Evolutionary conservation across 2,888 invertebrate species (phyloP).

Genomic region (Mythimna impura): DNA sequence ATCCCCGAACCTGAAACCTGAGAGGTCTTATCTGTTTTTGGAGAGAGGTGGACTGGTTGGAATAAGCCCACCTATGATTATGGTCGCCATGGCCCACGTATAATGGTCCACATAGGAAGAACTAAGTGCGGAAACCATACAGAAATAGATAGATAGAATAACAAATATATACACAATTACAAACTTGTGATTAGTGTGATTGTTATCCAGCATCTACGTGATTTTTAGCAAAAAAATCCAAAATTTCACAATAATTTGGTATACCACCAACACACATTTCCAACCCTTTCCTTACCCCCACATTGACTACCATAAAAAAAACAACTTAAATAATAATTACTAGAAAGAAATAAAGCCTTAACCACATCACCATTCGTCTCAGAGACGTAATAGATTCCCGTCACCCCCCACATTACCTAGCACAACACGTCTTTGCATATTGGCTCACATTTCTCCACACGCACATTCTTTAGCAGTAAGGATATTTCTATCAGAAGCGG

Average conservation of each 20-base stretch:
- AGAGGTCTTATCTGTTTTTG: no score
- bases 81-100: no score
- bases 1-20: no score
- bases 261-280: background rate
- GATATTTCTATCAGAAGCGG: slow-evolving; percentile 87
- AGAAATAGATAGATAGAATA: no score
- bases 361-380: background rate
- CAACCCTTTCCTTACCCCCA: background rate
- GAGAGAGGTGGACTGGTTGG: no score
- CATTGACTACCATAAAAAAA: background rate
- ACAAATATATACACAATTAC: no score
- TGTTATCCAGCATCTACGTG: no score
- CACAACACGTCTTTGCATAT: slow-evolving; percentile 73
- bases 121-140: no score
- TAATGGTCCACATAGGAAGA: no score
- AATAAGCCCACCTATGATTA: no score
- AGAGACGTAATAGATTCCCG: slow-evolving; percentile 20
- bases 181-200: no score
- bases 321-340: background rate
- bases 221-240: no score
- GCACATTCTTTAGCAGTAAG: slow-evolving; percentile 84
- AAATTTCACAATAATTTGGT: background rate
- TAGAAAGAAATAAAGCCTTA: background rate
- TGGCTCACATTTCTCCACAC: slow-evolving; percentile 88
- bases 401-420: slow-evolving; percentile 55